phyloP scores from a whole-genome alignment of 2,888 invertebrate species.

The Cheilosia pagana region DNA sequence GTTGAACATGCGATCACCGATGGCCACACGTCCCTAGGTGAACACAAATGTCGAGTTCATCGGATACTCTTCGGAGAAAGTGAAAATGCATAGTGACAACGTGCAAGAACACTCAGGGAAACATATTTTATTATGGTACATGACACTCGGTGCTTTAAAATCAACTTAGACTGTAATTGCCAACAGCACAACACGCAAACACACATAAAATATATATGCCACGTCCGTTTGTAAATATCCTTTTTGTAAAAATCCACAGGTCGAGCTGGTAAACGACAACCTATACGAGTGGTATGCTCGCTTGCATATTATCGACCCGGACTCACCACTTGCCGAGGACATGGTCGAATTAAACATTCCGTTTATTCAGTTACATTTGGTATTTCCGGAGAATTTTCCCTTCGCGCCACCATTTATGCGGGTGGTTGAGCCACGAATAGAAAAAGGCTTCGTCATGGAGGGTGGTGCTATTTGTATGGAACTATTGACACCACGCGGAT shows the following conservation, averaged over 20 bases:
- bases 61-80: too few species aligned
- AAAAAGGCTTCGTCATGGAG: slow-evolving; percentile 95
- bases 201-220: neutral
- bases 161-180: slow-evolving; percentile 29
- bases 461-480: slow-evolving; percentile 96
- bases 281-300: slow-evolving; percentile 95
- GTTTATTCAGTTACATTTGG: slow-evolving; percentile 90
- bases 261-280: slow-evolving; percentile 93
- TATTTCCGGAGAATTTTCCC: slow-evolving; percentile 95
- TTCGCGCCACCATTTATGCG: slow-evolving; percentile 94
- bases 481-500: slow-evolving; percentile 92
- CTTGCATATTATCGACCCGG: slow-evolving; percentile 91
- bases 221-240: neutral
- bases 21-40: too few species aligned
- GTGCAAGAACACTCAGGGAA: neutral
- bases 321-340: slow-evolving; percentile 92
- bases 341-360: slow-evolving; percentile 90
- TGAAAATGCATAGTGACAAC: too few species aligned
- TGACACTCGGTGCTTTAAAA: slow-evolving; percentile 11
- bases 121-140: slow-evolving; percentile 6
- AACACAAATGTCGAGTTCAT: too few species aligned
- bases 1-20: too few species aligned
- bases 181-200: slow-evolving; percentile 1
- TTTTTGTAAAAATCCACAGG: slow-evolving; percentile 81
- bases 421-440: slow-evolving; percentile 91